Conservation (phyloP, 1,140 invertebrate genomes). For the Eumaeus atala region DNA sequence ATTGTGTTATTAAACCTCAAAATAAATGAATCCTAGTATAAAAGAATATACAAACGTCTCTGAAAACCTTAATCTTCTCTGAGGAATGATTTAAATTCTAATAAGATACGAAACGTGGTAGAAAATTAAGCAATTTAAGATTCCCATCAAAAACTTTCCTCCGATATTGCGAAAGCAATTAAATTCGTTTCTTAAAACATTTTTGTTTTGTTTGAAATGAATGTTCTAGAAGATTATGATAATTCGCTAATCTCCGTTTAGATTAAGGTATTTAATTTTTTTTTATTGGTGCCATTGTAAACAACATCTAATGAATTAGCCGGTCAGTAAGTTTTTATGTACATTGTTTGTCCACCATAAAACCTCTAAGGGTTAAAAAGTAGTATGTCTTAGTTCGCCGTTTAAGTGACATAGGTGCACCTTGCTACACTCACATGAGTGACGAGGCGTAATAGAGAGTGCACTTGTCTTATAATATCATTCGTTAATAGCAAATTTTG, state of each 20-base stretch:
- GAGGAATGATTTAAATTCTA: constrained; percentile 6
- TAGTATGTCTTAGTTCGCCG: no score
- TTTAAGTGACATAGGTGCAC: no score
- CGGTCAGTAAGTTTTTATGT: no score
- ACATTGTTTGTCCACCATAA: no score
- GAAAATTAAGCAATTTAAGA: constrained; percentile 4
- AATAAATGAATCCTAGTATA: no score
- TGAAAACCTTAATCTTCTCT: not conserved
- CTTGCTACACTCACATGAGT: no score
- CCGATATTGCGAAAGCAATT: constrained; percentile 2
- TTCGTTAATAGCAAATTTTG: no score
- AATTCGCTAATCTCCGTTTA: not conserved
- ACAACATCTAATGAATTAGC: not conserved
- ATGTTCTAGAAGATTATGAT: not conserved
- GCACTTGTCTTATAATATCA: no score
- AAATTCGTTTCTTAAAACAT: constrained; percentile 1
- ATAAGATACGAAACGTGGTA: constrained; percentile 7
- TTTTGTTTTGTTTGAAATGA: not conserved
- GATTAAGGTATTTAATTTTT: not conserved
- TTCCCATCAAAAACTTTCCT: not conserved
- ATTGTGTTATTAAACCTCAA: no score
- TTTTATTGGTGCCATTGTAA: not conserved
- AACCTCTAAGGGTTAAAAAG: no score
- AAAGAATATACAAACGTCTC: not conserved
- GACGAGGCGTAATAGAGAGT: no score